Evolutionary conservation across 1,140 invertebrate species (phyloP).

Genomic region (Lineus longissimus): DNA sequence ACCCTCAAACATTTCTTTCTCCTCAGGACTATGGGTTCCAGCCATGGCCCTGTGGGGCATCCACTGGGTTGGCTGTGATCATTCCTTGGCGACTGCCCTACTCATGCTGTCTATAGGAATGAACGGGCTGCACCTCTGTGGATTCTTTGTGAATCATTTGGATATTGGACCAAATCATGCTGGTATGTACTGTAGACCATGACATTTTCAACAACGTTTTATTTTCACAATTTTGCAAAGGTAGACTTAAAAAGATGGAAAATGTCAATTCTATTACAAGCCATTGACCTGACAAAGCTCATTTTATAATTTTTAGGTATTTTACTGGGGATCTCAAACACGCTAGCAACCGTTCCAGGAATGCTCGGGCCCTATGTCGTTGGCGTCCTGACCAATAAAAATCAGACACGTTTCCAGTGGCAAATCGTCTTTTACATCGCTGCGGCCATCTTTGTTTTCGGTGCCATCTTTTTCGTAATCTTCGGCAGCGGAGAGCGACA

Average conservation of each 20-base stretch:
- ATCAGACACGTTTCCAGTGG: slow-evolving; percentile 47
- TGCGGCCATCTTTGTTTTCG: slow-evolving; percentile 40
- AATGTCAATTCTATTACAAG: too few species aligned
- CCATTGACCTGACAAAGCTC: too few species aligned
- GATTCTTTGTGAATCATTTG: background rate
- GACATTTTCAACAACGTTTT: too few species aligned
- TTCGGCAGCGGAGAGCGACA: slow-evolving; percentile 46
- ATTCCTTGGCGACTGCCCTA: background rate
- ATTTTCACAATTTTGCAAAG: too few species aligned
- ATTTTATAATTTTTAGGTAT: slow-evolving; percentile 52
- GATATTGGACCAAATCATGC: background rate
- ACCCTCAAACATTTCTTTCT: too few species aligned
- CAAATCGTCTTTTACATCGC: slow-evolving; percentile 46
- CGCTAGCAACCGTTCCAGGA: slow-evolving; percentile 78
- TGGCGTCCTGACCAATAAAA: slow-evolving; percentile 65
- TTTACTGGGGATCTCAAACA: slow-evolving; percentile 83
- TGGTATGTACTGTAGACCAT: too few species aligned
- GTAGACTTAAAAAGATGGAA: too few species aligned
- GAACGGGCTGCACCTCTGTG: background rate
- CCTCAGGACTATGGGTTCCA: too few species aligned
- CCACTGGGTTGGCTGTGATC: background rate
- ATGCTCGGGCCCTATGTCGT: slow-evolving; percentile 77
- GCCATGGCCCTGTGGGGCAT: background rate
- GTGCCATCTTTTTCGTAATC: slow-evolving; percentile 43
- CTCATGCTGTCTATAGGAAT: background rate